Percentiles rank a stretch among this genome's conserved stretches.
These are phyloP conservation scores for Diadophis punctatus DNA, from an alignment of 2,113 vertebrate species.

Conservation along the genomic window DNA sequence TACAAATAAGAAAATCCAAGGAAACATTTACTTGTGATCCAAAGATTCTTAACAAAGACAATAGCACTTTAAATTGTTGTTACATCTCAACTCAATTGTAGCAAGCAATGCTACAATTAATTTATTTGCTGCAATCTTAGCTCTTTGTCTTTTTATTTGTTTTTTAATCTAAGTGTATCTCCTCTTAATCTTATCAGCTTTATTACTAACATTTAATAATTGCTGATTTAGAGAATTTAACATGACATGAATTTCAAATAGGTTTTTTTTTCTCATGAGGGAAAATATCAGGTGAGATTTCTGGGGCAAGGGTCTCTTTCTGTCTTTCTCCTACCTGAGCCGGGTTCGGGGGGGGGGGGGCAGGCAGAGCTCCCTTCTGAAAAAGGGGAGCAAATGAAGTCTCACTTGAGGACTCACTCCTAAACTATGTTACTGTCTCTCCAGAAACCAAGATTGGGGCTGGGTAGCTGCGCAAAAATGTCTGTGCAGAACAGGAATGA, in stretches of 20 bases:
- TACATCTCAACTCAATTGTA: neutral
- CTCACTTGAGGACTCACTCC: neutral
- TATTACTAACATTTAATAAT: neutral
- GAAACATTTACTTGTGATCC: neutral
- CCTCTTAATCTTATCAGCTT: neutral
- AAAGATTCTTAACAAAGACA: neutral
- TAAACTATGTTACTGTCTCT: neutral
- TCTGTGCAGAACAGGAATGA: neutral
- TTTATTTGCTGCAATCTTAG: neutral
- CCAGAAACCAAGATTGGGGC: neutral
- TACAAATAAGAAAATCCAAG: neutral
- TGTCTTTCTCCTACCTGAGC: neutral
- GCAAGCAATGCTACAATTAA: neutral
- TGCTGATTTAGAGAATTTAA: neutral
- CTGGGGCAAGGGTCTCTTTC: neutral
- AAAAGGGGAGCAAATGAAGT: neutral
- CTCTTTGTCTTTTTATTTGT: neutral
- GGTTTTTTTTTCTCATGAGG: neutral
- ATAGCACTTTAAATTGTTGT: neutral
- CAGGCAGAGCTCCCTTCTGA: neutral
- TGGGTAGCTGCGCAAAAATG: neutral
- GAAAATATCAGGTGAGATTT: neutral
- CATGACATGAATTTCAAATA: neutral
- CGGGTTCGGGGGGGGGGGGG: neutral
- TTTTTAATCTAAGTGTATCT: neutral